Percentiles rank a stretch among this genome's conserved stretches.
phyloP scores from a whole-genome alignment of 2,113 vertebrate species.

The Archocentrus centrarchus region DNA sequence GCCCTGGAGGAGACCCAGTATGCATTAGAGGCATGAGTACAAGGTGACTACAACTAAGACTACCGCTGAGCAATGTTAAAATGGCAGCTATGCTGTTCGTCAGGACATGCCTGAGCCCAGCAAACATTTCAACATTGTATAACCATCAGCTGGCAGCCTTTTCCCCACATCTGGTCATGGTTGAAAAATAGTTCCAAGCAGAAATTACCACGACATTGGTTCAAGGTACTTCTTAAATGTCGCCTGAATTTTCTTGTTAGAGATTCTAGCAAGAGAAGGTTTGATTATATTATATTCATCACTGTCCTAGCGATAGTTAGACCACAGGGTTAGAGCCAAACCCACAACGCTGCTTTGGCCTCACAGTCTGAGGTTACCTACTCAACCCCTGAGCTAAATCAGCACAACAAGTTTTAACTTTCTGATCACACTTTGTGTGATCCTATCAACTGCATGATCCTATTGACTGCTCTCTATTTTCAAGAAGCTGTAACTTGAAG shows the following conservation, averaged over 20 bases:
- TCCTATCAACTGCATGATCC: not conserved
- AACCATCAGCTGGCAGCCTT: too few relatives aligned
- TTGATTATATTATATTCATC: not conserved
- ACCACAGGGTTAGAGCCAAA: not conserved
- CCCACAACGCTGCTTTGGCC: not conserved
- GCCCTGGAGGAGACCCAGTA: not conserved
- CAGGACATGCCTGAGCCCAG: too few relatives aligned
- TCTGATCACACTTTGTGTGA: not conserved
- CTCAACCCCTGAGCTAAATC: not conserved
- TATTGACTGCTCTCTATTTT: not conserved
- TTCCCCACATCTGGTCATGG: too few relatives aligned
- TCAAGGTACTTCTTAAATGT: too few relatives aligned
- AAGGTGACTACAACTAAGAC: fast-evolving
- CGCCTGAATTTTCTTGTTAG: not conserved
- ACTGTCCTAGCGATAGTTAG: not conserved
- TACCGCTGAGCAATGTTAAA: not conserved
- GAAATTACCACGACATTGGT: too few relatives aligned
- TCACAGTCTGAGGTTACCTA: too few relatives aligned
- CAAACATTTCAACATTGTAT: too few relatives aligned
- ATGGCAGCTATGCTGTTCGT: too few relatives aligned
- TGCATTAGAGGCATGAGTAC: fast-evolving
- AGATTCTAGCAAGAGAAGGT: not conserved
- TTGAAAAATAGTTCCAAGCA: too few relatives aligned
- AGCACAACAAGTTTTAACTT: not conserved
- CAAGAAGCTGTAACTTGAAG: not conserved